Base-by-base conservation (phyloP, 2,888 invertebrate species). In the Desoria tigrina region DNA sequence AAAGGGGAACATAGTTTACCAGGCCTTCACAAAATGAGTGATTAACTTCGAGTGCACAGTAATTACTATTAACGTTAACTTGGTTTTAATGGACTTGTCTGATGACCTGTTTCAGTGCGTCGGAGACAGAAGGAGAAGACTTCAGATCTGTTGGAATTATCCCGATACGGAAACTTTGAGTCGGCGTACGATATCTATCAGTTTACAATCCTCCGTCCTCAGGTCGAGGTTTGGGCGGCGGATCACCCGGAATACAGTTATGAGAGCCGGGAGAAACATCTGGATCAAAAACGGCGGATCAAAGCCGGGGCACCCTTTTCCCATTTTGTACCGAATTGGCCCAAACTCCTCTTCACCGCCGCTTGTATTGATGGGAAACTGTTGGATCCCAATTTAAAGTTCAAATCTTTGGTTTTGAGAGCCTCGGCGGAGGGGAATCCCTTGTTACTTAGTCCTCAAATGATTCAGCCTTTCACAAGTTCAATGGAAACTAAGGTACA, bases 241-340 rank as follows among this genome's bases (percentile, higher is more conserved):
- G 76, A 76, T 51, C 76, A 76, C 65, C 70, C 73, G 4, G 73
- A 73, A 23, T 74, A 70, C 37, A 72, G 74, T 49, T 66, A 65
- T 39, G 51, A 51, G 24, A 26, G 26, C 14, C 24, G 51, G 7
- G 51, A 51, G 6, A 14, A 26, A 24, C 51, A 51, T 26, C 16
- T 51, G 24, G 26, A 37, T 59, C 51, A 53, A 9, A 24, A 32
- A 27, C 58, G 64, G 32, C 61, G 66, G 53, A 53, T 71, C 16
- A 65, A 58, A 2, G 71, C 68, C 2, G 61, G 66, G 1, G 64
- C 66, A 16, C 68, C 70, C 1, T 63, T 71, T 9, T 71, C 76
- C 9, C 55, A 69, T 27, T 54, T 69, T 14, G 50, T 70, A 16
- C 66, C 71, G 2, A 67, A 67, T 11, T 76, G 76, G 76, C 76